Conservation (phyloP, 2,888 invertebrate species). For the Sphaeridia pumilis region DNA sequence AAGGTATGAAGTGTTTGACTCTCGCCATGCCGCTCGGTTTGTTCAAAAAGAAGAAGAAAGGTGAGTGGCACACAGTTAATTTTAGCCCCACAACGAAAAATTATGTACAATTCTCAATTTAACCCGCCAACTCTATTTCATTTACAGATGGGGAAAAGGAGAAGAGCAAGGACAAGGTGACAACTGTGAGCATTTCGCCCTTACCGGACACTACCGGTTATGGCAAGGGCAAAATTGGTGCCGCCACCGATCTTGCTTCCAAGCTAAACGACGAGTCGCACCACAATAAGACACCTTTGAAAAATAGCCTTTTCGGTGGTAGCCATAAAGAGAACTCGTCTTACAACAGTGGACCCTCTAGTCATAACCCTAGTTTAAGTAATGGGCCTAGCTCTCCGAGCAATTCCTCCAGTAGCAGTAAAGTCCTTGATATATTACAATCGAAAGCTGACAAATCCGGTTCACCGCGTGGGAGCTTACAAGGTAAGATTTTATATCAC, state of each 20-base stretch:
- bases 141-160: background rate
- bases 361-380: slow-evolving; percentile 3
- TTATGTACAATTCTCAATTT: background rate
- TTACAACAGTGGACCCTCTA: background rate
- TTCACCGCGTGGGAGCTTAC: background rate
- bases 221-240: background rate
- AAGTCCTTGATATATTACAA: background rate
- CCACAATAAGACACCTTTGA: background rate
- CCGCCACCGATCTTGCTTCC: background rate
- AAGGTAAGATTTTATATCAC: background rate
- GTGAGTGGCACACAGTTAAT: background rate
- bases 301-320: no score
- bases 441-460: background rate
- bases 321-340: background rate
- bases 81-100: background rate
- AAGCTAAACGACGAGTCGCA: background rate
- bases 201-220: background rate
- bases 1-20: slow-evolving; percentile 21
- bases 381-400: slow-evolving; percentile 1
- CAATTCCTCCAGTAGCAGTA: background rate
- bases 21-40: slow-evolving; percentile 31
- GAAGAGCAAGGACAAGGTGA: background rate
- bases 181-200: background rate
- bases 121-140: no score
- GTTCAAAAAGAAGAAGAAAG: slow-evolving; percentile 22